These are phyloP conservation scores for Pasiphila rectangulata DNA, from an alignment of 2,888 invertebrate species.

Conservation along the genomic window DNA sequence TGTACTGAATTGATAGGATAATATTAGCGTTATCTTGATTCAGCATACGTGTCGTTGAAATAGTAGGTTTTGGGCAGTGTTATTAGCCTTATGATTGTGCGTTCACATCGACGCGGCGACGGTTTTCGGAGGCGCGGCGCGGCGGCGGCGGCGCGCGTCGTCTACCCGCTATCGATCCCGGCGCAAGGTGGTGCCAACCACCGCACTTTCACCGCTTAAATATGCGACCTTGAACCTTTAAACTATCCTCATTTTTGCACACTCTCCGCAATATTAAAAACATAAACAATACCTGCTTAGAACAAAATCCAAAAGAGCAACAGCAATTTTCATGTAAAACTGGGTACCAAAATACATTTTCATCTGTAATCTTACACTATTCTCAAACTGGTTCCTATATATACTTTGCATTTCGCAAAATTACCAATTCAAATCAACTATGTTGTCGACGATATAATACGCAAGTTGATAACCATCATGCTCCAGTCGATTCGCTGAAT, in stretches of 20 bases:
- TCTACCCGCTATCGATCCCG: conserved; percentile 72
- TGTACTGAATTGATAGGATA: too few relatives aligned
- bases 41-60: background rate
- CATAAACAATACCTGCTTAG: background rate
- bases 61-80: conserved; percentile 33
- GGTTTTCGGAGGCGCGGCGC: conserved; percentile 54
- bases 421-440: conserved; percentile 2
- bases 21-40: conserved; percentile 3
- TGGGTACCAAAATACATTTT: too few relatives aligned
- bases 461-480: background rate
- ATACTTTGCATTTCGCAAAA: background rate
- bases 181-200: conserved; percentile 62
- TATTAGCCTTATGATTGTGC: conserved; percentile 54
- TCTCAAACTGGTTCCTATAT: too few relatives aligned
- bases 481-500: background rate
- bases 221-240: conserved; percentile 73
- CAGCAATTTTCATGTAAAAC: too few relatives aligned
- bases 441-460: background rate
- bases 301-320: too few relatives aligned
- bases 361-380: too few relatives aligned
- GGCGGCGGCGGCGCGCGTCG: conserved; percentile 71
- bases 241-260: conserved; percentile 55
- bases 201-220: conserved; percentile 55
- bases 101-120: conserved; percentile 45
- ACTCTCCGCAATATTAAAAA: conserved; percentile 6